Conservation (phyloP, 2,888 invertebrate genomes). For the Leptodirus hochenwartii region DNA sequence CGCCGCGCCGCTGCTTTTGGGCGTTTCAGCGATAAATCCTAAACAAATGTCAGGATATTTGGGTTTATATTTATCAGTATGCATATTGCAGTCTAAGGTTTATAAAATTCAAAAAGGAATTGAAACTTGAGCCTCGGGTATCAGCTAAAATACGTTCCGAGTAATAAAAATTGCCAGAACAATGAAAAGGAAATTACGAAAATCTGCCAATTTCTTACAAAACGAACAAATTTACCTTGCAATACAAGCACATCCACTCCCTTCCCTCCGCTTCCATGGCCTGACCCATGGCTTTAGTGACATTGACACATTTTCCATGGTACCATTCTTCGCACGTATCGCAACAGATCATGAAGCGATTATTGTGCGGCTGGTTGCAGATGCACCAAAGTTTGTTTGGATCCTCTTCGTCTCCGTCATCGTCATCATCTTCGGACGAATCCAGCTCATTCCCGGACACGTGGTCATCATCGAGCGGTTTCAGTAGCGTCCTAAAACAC, state of each 20-base stretch:
- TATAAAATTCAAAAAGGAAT: neutral
- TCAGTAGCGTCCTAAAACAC: conserved; percentile 16
- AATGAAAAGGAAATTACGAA: conserved; percentile 1
- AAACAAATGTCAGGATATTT: conserved; percentile 2
- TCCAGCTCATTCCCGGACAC: conserved; percentile 25
- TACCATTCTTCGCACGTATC: conserved; percentile 91
- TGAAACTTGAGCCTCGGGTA: neutral
- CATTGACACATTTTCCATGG: conserved; percentile 92
- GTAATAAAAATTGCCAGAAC: neutral
- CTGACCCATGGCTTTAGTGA: conserved; percentile 77
- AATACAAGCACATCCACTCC: conserved; percentile 82
- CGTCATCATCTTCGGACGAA: conserved; percentile 29
- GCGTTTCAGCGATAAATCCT: conserved; percentile 21
- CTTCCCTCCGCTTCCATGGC: conserved; percentile 80
- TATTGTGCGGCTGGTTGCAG: conserved; percentile 86
- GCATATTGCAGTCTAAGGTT: neutral
- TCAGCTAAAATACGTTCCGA: neutral
- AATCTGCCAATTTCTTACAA: neutral
- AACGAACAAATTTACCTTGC: conserved; percentile 33
- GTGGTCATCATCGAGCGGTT: conserved; percentile 25
- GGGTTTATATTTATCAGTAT: neutral
- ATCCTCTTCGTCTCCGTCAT: conserved; percentile 48
- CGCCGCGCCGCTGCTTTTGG: conserved; percentile 25
- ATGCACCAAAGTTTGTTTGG: conserved; percentile 90
- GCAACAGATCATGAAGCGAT: conserved; percentile 91